These are phyloP conservation scores for Sesamia inferens DNA, from an alignment of 2,888 invertebrate species.

Conservation along the genomic window DNA sequence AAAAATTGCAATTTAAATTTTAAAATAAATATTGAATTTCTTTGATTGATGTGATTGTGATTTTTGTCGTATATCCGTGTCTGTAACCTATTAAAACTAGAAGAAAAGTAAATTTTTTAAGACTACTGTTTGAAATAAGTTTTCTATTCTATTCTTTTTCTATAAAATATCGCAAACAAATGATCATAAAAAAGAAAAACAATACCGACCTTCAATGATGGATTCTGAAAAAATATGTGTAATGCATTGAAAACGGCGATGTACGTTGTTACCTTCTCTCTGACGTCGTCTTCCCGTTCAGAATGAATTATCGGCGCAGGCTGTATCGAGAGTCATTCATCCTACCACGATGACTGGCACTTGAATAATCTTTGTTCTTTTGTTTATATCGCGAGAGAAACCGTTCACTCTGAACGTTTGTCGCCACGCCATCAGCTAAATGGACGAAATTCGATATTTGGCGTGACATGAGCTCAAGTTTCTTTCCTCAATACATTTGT, in stretches of 20 bases:
- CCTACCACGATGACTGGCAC: conserved; percentile 47
- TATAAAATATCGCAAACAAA: neutral
- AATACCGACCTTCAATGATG: neutral
- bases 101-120: too few species aligned
- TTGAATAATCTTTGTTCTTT: conserved; percentile 54
- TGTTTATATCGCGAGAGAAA: conserved; percentile 31
- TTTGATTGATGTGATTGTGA: neutral
- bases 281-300: conserved; percentile 42
- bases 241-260: conserved; percentile 43
- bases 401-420: conserved; percentile 9
- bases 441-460: conserved; percentile 77
- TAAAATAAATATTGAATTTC: neutral
- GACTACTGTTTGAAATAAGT: too few species aligned
- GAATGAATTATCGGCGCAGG: conserved; percentile 52
- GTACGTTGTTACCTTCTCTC: neutral
- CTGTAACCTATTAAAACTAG: too few species aligned
- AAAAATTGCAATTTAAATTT: neutral
- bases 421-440: conserved; percentile 62
- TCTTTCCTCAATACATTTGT: conserved; percentile 31
- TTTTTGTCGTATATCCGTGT: too few species aligned
- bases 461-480: conserved; percentile 58
- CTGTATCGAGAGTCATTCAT: conserved; percentile 57
- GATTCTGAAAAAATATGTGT: conserved; percentile 33
- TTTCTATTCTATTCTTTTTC: too few species aligned
- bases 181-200: conserved; percentile 1